Evolutionary conservation across 2,797 vertebrate genomes (phyloP), one percentile per base, ranked within the genome.

Genomic region (Characodon lateralis): DNA sequence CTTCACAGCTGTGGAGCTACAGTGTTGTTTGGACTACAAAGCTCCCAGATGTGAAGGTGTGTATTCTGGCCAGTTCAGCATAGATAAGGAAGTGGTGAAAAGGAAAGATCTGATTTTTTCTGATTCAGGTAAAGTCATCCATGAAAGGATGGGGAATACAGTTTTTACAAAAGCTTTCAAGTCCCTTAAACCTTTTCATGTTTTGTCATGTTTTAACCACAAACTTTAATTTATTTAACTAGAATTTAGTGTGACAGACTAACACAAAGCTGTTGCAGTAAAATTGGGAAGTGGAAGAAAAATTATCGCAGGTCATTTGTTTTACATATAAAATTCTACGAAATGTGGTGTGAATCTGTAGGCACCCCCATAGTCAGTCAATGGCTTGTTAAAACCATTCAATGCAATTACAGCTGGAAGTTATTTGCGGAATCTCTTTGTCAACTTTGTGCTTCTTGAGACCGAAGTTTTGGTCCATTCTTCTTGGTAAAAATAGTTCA

Each of bases 151-250:
- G 22, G 65, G 26, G 24, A 48, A 69, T n/a, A 43, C 4, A 43
- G 41, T 68, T n/a, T 12, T 65, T 66, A 43, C 8, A 63, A 41
- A 66, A 85, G 78, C 84, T 88, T 86, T 92, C 82, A 93, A 83
- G 84, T 85, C 18, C 14, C 35, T 41, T 66, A 39, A 39, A 39
- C 61, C 9, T 65, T 18, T 18, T 1, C 59, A 63, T 31, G 35
- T 63, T 63, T 35, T 63, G 59, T 35, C 28, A 35, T 13, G 8
- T 9, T 65, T 22, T 28, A 12, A 35, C 61, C 3, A 65, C 61
- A 22, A 39, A 39, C 3, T 22, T 65, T 10, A 53, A 53, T 20
- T 35, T 8, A 35, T 65, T 35, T 65, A 18, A 18, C 18, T 26
- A 14, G n/a, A 10, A 26, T 59, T 26, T 18, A 39, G 7, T 10